Evolutionary conservation across 2,113 vertebrate genomes (phyloP).

Genomic region (Chaetodon auriga): DNA sequence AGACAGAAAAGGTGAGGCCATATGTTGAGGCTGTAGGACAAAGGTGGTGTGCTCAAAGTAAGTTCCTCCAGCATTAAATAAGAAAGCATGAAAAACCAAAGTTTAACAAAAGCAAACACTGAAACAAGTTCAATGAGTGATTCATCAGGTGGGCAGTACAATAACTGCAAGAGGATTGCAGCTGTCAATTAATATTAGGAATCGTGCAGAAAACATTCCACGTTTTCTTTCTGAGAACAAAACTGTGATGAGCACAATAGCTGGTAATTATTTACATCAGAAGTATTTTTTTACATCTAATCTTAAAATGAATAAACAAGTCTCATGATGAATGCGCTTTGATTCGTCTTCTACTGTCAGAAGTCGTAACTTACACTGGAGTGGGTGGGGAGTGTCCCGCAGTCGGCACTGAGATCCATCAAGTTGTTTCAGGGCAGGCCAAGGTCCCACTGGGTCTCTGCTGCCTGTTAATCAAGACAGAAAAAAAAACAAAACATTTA

Average conservation of each 20-base stretch:
- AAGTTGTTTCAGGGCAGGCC: conserved; percentile 42
- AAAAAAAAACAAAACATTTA: conserved; percentile 46
- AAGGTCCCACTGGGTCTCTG: conserved; percentile 37
- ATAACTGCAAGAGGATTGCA: not conserved
- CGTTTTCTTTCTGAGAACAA: not conserved
- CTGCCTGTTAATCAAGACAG: conserved; percentile 56
- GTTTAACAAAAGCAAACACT: not conserved
- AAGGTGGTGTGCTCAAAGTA: not conserved
- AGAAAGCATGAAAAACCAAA: not conserved
- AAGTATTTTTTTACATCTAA: not conserved
- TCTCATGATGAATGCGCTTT: not conserved
- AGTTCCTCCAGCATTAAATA: not conserved
- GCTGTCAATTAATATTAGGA: not conserved
- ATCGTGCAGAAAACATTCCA: not conserved
- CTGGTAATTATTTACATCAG: not conserved
- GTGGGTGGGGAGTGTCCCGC: conserved; percentile 26
- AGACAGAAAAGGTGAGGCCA: not conserved
- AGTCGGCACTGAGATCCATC: conserved; percentile 64
- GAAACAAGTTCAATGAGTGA: not conserved
- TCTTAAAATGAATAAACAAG: not conserved
- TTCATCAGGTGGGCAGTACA: not conserved
- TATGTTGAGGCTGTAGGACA: not conserved
- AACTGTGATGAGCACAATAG: not conserved
- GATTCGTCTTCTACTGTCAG: conserved; percentile 20
- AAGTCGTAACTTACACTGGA: conserved; percentile 58